These are phyloP conservation scores for Caenorhabditis doughertyi DNA, from an alignment of 2,888 invertebrate species.

Conservation along the genomic window DNA sequence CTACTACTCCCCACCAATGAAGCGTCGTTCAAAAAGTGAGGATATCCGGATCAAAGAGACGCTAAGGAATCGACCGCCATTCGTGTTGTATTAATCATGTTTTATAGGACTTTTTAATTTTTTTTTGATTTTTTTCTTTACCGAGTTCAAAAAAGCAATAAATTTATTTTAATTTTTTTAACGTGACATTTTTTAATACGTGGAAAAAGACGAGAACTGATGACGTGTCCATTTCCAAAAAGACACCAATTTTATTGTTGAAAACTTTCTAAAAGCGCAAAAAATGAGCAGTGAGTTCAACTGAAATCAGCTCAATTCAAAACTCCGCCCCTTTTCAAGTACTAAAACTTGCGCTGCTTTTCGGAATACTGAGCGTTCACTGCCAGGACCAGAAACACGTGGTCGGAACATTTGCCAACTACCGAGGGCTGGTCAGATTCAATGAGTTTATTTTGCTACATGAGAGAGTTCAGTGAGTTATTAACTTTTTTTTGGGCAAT, in stretches of 20 bases:
- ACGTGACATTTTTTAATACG: too few species aligned
- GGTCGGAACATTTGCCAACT: neutral
- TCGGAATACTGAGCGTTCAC: too few species aligned
- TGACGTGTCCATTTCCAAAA: too few species aligned
- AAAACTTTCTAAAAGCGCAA: too few species aligned
- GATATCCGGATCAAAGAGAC: conserved; percentile 33
- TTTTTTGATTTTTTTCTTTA: neutral
- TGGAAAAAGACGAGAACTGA: too few species aligned
- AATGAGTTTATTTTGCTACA: neutral
- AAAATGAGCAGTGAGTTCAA: too few species aligned
- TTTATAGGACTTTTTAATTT: conserved; percentile 12
- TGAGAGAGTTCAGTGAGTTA: neutral
- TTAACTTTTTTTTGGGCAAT: neutral
- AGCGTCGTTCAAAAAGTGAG: conserved; percentile 57
- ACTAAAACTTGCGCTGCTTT: too few species aligned
- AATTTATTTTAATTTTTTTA: too few species aligned
- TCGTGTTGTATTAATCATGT: conserved; percentile 42
- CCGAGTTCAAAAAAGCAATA: neutral
- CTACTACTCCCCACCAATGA: conserved; percentile 56
- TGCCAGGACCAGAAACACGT: neutral
- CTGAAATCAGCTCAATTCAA: too few species aligned
- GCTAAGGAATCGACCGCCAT: conserved; percentile 47
- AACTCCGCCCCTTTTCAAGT: too few species aligned
- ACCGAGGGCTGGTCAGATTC: neutral
- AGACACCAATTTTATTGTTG: too few species aligned